Percentiles rank a stretch among this genome's conserved stretches.
Conservation (phyloP, 2,888 invertebrate species). For the Lithosia quadra region DNA sequence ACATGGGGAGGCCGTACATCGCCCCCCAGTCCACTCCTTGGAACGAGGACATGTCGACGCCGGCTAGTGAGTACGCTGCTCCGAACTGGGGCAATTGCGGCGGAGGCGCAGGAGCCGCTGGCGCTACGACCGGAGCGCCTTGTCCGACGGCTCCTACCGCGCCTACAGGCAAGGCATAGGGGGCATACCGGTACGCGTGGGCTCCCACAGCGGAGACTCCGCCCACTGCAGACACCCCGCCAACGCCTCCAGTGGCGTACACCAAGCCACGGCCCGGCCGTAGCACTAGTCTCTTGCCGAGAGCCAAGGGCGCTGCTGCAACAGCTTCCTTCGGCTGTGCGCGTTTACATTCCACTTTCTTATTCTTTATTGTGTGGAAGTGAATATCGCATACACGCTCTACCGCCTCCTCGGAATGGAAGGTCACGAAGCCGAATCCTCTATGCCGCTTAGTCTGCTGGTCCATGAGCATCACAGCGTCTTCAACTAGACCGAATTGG, state of each 20-base stretch:
- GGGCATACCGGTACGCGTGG: conserved; percentile 84
- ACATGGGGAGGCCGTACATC: conserved; percentile 97
- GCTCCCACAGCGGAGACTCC: conserved; percentile 54
- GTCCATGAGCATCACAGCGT: conserved; percentile 97
- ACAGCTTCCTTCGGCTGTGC: conserved; percentile 97
- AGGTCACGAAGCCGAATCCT: conserved; percentile 96
- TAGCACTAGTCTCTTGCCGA: conserved; percentile 90
- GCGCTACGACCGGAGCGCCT: conserved; percentile 78
- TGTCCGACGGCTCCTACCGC: conserved; percentile 58
- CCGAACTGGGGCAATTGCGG: conserved; percentile 89
- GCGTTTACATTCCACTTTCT: conserved; percentile 96
- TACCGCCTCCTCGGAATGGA: conserved; percentile 96
- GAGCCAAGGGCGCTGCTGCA: conserved; percentile 89
- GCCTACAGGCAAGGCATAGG: conserved; percentile 83
- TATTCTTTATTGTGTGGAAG: conserved; percentile 97
- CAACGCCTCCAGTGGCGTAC: conserved; percentile 86
- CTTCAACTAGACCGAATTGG: conserved; percentile 96
- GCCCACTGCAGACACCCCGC: conserved; percentile 75
- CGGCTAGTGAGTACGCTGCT: conserved; percentile 93
- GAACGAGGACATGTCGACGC: conserved; percentile 97
- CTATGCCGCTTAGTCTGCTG: conserved; percentile 97
- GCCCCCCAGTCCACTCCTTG: conserved; percentile 96
- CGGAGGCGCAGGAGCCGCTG: conserved; percentile 85
- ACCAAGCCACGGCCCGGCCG: conserved; percentile 89
- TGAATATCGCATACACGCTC: conserved; percentile 97